phyloP scores from a whole-genome alignment of 2,113 vertebrate genomes.

The Microcebus griseorufus region DNA sequence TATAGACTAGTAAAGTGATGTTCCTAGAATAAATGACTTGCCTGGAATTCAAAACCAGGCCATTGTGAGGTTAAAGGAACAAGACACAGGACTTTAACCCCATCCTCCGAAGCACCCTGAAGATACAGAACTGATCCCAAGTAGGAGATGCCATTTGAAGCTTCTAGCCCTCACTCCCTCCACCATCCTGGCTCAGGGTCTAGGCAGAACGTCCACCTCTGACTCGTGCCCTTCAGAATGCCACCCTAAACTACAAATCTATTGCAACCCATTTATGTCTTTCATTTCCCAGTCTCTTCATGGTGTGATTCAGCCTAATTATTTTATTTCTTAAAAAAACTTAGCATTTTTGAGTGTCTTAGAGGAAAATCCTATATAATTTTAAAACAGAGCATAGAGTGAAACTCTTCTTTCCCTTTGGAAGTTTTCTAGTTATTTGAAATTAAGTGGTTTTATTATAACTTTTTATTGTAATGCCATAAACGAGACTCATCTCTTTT shows the following conservation, averaged over 20 bases:
- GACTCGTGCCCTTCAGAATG: not conserved
- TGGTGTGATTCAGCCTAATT: not conserved
- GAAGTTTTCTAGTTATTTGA: not conserved
- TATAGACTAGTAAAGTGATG: not conserved
- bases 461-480: not conserved
- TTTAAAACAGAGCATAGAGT: not conserved
- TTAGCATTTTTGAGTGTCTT: not conserved
- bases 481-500: not conserved
- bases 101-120: not conserved
- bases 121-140: not conserved
- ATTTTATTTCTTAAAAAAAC: conserved; percentile 14
- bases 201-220: not conserved
- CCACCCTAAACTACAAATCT: not conserved
- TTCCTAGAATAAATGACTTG: not conserved
- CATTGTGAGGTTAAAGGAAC: not conserved
- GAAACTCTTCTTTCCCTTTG: not conserved
- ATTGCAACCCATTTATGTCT: not conserved
- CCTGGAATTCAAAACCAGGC: not conserved
- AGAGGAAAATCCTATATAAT: not conserved
- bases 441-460: not conserved
- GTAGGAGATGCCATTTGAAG: not conserved
- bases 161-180: not conserved
- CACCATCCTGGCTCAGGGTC: not conserved
- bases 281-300: not conserved
- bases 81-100: not conserved